Base-by-base conservation (phyloP, 2,888 invertebrate species). In the Drosophila longiperda region DNA sequence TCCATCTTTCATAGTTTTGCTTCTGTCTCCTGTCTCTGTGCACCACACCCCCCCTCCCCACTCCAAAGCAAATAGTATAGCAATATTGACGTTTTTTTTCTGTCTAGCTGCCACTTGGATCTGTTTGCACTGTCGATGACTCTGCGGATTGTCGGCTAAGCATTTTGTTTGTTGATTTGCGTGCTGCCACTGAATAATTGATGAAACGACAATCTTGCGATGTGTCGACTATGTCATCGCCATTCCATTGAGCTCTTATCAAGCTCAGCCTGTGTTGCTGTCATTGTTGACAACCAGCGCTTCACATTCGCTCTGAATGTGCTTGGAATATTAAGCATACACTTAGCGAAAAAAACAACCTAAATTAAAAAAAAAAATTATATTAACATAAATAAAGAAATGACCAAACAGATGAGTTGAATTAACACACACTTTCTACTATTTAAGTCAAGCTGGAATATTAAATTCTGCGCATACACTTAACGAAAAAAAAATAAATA, bases 121-220 rank as follows among this genome's bases (percentile, higher is more conserved):
- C 50, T 79, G 67, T 72, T 75, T 69, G 73, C 60, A 74, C 45
- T 62, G 67, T 15, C 26, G 55, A 68, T 82, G 73, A 75, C 75
- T 75, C 80, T 76, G 55, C 71, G 73, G 73, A 73, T 82, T 82
- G 80, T 75, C 59, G 61, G 50, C 42, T 65, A 65, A 77, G 77
- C 72, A 77, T 83, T 83, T 82, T 78, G 82, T 81, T 81, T 83
- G 79, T 86, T 86, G 84, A 89, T 84, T 88, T 88, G 89, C 83
- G 85, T 86, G 42, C 29, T 42, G 83, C 82, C 75, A 61, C 61
- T 89, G 87, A 77, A 88, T 88, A 88, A 89, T 89, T 89, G 90
- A 88, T 89, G 80, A 81, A 83, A 88, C 86, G 84, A 85, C 90
- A 90, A 83, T 83, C 77, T 78, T 75, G 77, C 81, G 81, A 84